Base-by-base conservation (phyloP, 1,140 invertebrate genomes). In the Aethina tumida region DNA sequence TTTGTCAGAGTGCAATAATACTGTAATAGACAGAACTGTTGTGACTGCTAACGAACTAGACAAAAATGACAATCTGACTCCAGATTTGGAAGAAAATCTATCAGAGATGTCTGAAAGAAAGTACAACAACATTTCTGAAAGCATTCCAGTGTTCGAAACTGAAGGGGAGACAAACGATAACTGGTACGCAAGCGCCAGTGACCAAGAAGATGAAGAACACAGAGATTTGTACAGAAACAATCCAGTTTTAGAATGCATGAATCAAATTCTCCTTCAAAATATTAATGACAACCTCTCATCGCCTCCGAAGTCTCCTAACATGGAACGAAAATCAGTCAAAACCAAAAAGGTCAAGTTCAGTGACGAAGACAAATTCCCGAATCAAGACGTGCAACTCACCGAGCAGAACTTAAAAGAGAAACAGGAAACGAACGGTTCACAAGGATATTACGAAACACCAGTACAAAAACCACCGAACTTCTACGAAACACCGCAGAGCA, bases 241-340 rank as follows among this genome's bases (percentile, higher is more conserved):
- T 61, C 80, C 79, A 2, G 79, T 84, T 1, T 56, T 83, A 12
- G 79, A 83, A 53, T 82, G 79, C 49, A 79, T 84, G 17, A 83
- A 82, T 64, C 79, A 82, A 59, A 83, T 84, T 42, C 61, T 84
- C 4, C 55, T 82, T 9, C 71, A 73, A 53, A 73, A 74, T 47
- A 61, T 62, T 13, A 59, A 59, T 29, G 60, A 62, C 35, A 25
- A 43, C 12, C 41, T 53, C 10, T 53, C 49, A 42, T 60, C 59
- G 5, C 59, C 59, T 14, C 59, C 59, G 9, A 63, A 63, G 55
- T 59, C 56, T 10, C 60, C 60, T 6, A 55, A 52, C 22, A 33
- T 55, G 8, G 56, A 59, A 28, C 35, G 56, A 12, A 62, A 60
- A 41, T 41, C 33, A n/a, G 25, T 25, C 6, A 56, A 55, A 36